Base-by-base conservation (phyloP, 2,888 invertebrate genomes). In the Hybos culiciformis region DNA sequence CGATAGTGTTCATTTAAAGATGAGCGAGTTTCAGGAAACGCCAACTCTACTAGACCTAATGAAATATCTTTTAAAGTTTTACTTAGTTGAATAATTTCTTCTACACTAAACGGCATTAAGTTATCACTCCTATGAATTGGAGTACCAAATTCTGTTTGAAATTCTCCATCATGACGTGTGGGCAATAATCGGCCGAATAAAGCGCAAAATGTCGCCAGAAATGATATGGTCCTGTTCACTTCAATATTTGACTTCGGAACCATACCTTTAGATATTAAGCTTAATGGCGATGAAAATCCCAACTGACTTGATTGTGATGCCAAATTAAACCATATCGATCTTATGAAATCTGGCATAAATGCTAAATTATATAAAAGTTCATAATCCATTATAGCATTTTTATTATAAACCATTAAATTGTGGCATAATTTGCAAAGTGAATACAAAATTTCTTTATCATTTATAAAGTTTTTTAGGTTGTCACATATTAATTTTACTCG, bases 101-200 rank as follows among this genome's bases (percentile, higher is more conserved):
- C 66, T 47, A 84, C 74, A n/a, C 74, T 74, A 58, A 90, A 91
- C 1, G 87, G 63, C 63, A 63, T 62, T 6, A 61, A 46, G 23
- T 59, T 58, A 6, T 36, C 36, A 17, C 36, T 17, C 8, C 15
- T 2, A n/a, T n/a, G 21, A 21, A 20, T 21, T 20, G 14, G 14
- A 21, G 14, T 19, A 18, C 19, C 34, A 7, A 71, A 71, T 40
- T 72, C 71, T 29, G 67, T 68, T 39, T 78, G 80, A 62, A 91
- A 88, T 65, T 91, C 91, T 0, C 80, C 79, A 59, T 91, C 91
- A 54, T 91, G 87, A 21, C 91, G 62, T 0, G 90, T 88, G 0
- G 84, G 80, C 39, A 91, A 74, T 4, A 87, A 69, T 31, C 86
- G 70, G 34, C 82, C 81, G 59, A 87, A 86, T 1, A 90, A 67